A percentile compares a stretch with the other conserved stretches of the same genome.
Conservation (phyloP, 2,113 vertebrate genomes). For the Percina caprodes region DNA sequence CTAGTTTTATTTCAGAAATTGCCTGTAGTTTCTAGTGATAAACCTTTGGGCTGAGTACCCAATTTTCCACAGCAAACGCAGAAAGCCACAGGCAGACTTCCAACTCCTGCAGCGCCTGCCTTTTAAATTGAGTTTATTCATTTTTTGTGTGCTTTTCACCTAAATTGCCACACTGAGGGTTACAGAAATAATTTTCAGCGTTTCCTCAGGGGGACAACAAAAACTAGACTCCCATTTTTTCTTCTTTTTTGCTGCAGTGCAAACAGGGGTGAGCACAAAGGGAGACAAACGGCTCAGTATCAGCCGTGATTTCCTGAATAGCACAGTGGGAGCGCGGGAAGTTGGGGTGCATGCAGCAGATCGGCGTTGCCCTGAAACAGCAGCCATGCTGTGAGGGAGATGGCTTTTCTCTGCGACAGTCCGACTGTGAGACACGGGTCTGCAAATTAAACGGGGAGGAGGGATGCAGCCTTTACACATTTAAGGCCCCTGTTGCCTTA, state of each 20-base stretch:
- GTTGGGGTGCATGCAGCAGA: conserved; percentile 71
- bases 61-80: conserved; percentile 70
- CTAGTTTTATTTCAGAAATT: conserved; percentile 70
- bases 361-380: conserved; percentile 73
- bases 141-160: conserved; percentile 64
- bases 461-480: conserved; percentile 66
- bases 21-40: conserved; percentile 63
- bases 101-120: conserved; percentile 58
- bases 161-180: conserved; percentile 74
- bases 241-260: conserved; percentile 27
- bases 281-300: conserved; percentile 81
- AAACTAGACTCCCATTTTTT: conserved; percentile 17
- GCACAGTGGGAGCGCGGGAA: conserved; percentile 78
- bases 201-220: conserved; percentile 57
- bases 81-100: conserved; percentile 68
- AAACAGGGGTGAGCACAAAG: conserved; percentile 66
- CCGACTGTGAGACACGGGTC: conserved; percentile 75
- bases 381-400: conserved; percentile 83
- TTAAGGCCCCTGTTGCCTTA: conserved; percentile 66
- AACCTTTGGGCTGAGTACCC: conserved; percentile 68
- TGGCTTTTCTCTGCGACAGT: conserved; percentile 84
- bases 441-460: conserved; percentile 76
- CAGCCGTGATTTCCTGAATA: conserved; percentile 81
- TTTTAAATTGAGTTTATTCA: conserved; percentile 75
- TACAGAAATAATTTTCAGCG: conserved; percentile 77